phyloP scores from a whole-genome alignment of 1,140 invertebrate genomes.

The Meteorus sp. region DNA sequence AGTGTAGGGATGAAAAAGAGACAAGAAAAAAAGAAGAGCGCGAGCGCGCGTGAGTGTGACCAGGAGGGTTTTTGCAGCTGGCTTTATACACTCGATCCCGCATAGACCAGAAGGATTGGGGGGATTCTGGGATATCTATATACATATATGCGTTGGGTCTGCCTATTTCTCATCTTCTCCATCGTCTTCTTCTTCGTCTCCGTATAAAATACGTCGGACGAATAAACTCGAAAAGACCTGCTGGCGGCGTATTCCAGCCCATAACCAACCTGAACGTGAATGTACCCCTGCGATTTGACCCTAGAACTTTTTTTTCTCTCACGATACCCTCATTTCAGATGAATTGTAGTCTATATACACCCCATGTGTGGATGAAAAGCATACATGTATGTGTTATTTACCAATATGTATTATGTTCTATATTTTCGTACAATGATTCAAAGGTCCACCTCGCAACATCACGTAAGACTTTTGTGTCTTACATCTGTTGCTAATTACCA shows the following conservation, averaged over 20 bases:
- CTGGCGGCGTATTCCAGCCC: slow-evolving; percentile 30
- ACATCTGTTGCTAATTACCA: too few relatives aligned
- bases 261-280: slow-evolving; percentile 33
- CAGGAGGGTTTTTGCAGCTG: slow-evolving; percentile 56
- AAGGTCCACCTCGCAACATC: too few relatives aligned
- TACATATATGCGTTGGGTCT: too few relatives aligned
- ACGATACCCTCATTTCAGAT: slow-evolving; percentile 42
- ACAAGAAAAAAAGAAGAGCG: slow-evolving; percentile 30
- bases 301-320: background rate
- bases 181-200: slow-evolving; percentile 11
- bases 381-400: too few relatives aligned
- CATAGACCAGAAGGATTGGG: slow-evolving; percentile 53
- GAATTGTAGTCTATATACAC: background rate
- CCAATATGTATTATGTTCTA: too few relatives aligned
- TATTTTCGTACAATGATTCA: too few relatives aligned
- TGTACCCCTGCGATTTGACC: slow-evolving; percentile 39
- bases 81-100: slow-evolving; percentile 26
- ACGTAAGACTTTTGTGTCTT: too few relatives aligned
- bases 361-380: slow-evolving; percentile 1
- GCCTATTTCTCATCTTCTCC: background rate
- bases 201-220: slow-evolving; percentile 49
- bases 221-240: slow-evolving; percentile 57
- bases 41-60: slow-evolving; percentile 16
- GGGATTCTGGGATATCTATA: slow-evolving; percentile 21
- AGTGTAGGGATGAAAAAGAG: too few relatives aligned